Evolutionary conservation across 2,888 invertebrate genomes (phyloP), one percentile per base, ranked within the genome.

Genomic region (Eupithecia insigniata): DNA sequence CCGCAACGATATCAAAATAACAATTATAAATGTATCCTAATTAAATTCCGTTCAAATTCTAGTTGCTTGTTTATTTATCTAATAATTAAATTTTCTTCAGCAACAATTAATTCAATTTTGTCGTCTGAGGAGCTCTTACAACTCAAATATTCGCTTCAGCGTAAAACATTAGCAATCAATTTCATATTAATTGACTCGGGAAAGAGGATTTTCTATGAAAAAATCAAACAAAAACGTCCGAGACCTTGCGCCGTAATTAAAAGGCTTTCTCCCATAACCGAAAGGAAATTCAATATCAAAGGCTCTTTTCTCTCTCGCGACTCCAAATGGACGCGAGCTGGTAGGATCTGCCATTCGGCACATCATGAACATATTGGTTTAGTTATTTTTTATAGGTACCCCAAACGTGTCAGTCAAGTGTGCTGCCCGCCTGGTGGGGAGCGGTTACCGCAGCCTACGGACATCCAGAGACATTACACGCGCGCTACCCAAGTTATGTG

Each of bases 251-350:
- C 77, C 78, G 76, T 79, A 79, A 80, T 81, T 80, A 82, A 80
- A 79, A 81, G 74, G 79, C 80, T 78, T 81, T 74, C 83, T 85
- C 80, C 77, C 71, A 72, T 77, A 72, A 79, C 81, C 77, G 75
- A 75, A 71, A 75, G 83, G 85, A 84, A 85, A 86, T 84, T 82
- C 82, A 71, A 81, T 80, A 82, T 85, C 84, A 82, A 84, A 83
- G 80, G 67, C 80, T 73, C 73, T 77, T 79, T 82, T 81, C 76
- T 80, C 80, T 80, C 26, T 26, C 16, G 22, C 36, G 22, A 36
- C 64, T 36, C 36, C 64, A 36, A 64, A 64, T 26, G 64, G 64
- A 14, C 36, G 64, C 5, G 26, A 34, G 6, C 62, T 34, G 32
- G 32, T 18, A 26, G 22, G 2, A 22, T 26, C 18, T 16, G 58